Percentiles rank a stretch among this genome's conserved stretches.
phyloP scores from a whole-genome alignment of 2,888 invertebrate genomes.

The Eudasyphora cyanicolor region DNA sequence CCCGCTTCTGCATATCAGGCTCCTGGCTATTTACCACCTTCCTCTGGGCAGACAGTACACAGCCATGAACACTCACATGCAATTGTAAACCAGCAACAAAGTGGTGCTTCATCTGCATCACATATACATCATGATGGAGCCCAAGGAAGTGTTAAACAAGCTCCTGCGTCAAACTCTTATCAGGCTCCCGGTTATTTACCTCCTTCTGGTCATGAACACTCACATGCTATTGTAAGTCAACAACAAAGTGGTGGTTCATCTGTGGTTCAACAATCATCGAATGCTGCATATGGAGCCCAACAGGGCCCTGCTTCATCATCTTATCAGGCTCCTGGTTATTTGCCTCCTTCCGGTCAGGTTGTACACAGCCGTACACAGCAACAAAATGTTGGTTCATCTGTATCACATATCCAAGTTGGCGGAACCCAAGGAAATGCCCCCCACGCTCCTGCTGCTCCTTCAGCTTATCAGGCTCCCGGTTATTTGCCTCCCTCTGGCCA shows the following conservation, averaged over 20 bases:
- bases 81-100: not conserved
- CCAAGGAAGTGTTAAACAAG: not conserved
- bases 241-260: not conserved
- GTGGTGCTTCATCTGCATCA: not conserved
- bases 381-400: not conserved
- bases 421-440: slow-evolving; percentile 39
- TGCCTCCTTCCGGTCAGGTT: too few species aligned
- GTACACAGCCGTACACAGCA: not conserved
- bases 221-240: not conserved
- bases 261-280: too few species aligned
- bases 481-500: slow-evolving; percentile 58
- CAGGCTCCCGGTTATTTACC: slow-evolving; percentile 20
- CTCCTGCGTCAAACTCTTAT: not conserved
- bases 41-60: not conserved
- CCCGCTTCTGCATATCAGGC: slow-evolving; percentile 1
- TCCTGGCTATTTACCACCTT: slow-evolving; percentile 5
- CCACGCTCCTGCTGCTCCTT: not conserved
- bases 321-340: too few species aligned
- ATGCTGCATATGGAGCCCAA: too few species aligned
- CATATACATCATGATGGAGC: too few species aligned
- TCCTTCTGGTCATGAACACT: not conserved
- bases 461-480: not conserved
- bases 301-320: not conserved
- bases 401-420: slow-evolving; percentile 18
- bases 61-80: not conserved